Evolutionary conservation across 2,797 vertebrate genomes (phyloP), one percentile per base, ranked within the genome.

Genomic region (Gila robusta): DNA sequence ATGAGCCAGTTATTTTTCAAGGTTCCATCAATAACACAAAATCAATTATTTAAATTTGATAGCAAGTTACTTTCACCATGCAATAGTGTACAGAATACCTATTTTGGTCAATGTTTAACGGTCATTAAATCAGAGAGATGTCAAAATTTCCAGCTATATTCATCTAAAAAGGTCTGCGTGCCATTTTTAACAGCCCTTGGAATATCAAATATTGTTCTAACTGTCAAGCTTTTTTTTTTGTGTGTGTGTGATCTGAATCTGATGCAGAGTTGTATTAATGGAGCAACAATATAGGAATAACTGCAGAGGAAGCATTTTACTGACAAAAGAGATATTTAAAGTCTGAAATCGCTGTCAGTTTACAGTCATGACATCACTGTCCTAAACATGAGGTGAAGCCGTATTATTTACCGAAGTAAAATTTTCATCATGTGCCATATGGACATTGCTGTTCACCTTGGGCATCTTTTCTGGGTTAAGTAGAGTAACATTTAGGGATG

Each of bases 21-120:
- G 64, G 79, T 82, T 39, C 19, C 62, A 79, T 54, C 66, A 66
- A 71, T 39, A 82, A 28, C 64, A 71, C 83, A 88, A 72, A 85
- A 88, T 88, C 23, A 72, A 73, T 88, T 66, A 85, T 88, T 88
- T 69, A 77, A 54, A 70, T 76, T 6, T 37, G 74, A 74, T 56
- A 80, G 6, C 77, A 54, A 76, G 76, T 52, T 81, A 73, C 35
- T 70, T 67, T 54, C 28, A 32, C 52, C 23, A 79, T 32, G 44
- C 56, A 73, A 28, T n/a, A 74, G 32, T 52, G 8, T 69, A 54
- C 26, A n/a, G 69, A 79, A 79, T 52, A 49, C 49, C 47, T 62
- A 62, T 70, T 70, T 71, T 39, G 66, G 80, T 52, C 66, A 72
- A 49, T 79, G 39, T 49, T 52, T 78, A 49, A 28, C 1, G 3